Base-by-base conservation (phyloP, 2,797 vertebrate species). In the Petrocephalus sullivani region DNA sequence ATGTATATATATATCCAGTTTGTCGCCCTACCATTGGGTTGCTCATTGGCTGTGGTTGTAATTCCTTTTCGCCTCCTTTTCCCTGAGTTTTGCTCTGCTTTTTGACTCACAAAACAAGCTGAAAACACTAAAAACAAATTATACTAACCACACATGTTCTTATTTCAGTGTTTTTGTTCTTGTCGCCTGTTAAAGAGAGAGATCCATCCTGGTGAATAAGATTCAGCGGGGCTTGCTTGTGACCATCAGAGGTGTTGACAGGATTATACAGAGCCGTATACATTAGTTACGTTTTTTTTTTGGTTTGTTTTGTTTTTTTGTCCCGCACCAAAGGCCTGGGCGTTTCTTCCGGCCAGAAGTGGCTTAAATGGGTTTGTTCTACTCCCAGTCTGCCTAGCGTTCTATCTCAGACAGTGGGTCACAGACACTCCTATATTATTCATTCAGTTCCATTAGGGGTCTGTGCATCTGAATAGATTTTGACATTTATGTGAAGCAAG, bases 121-220 rank as follows among this genome's bases (percentile, higher is more conserved):
- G 89, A 90, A 94, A 94, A 92, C 92, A 93, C 41, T 23, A 58
- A 88, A 83, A 81, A 7, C 37, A 93, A 93, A 92, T 51, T 6
- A 83, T 49, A 19, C 71, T 78, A 91, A 90, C 92, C 91, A 90
- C 94, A 60, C 2, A 1, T 41, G 28, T 33, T 37, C 28, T 37
- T 33, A 21, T 85, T 57, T 85, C 94, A 93, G 95, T 95, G 94
- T 96, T 95, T 95, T 95, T 95, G 94, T 96, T 95, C 95, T 95
- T 95, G 94, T 93, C 95, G 95, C 96, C 92, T 92, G 90, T 91
- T 94, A 92, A 91, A 88, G 87, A 37, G 33, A 92, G 91, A 87
- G 71, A 93, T 90, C 89, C 89, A 90, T 94, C 92, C 56, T 90
- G 89, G 90, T 91, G 91, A 92, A 92, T 91, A 88, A 89, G 91